Conservation (phyloP, 2,888 invertebrate genomes). For the Callyntrura guangdongensis region DNA sequence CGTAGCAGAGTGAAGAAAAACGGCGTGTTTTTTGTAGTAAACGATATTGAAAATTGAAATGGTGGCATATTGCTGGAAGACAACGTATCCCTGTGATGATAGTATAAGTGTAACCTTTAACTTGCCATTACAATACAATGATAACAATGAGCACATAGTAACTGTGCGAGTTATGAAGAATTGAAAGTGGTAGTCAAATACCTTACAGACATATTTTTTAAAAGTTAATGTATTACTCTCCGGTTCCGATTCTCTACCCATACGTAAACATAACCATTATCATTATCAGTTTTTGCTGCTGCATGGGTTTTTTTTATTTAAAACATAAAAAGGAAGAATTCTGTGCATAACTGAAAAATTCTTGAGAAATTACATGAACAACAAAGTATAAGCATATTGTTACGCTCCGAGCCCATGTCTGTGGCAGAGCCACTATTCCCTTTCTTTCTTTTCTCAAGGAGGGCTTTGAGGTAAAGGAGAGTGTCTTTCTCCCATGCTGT, state of each 20-base stretch:
- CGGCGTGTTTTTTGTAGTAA: constrained; percentile 47
- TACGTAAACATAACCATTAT: not conserved
- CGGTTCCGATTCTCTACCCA: not conserved
- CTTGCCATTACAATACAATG: not conserved
- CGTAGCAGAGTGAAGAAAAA: constrained; percentile 68
- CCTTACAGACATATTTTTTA: constrained; percentile 39
- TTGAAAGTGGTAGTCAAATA: constrained; percentile 29
- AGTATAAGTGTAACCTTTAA: not conserved
- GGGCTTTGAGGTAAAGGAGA: constrained; percentile 36
- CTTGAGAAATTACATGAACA: constrained; percentile 65
- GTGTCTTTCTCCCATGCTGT: constrained; percentile 76
- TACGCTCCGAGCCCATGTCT: constrained; percentile 64
- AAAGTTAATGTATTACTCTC: constrained; percentile 37
- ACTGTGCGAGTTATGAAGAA: not conserved
- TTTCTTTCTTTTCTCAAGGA: constrained; percentile 29
- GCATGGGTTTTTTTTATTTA: constrained; percentile 30
- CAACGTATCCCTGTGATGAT: too few species aligned
- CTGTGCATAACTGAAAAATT: constrained; percentile 51
- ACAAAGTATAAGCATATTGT: constrained; percentile 70
- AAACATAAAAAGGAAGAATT: constrained; percentile 59
- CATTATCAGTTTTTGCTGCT: too few species aligned
- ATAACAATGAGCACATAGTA: not conserved
- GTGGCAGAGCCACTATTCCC: not conserved
- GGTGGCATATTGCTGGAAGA: constrained; percentile 37
- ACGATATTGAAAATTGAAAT: constrained; percentile 30